Evolutionary conservation across 2,888 invertebrate species (phyloP), one percentile per base, ranked within the genome.

Genomic region (Tetheella fluctuosa): DNA sequence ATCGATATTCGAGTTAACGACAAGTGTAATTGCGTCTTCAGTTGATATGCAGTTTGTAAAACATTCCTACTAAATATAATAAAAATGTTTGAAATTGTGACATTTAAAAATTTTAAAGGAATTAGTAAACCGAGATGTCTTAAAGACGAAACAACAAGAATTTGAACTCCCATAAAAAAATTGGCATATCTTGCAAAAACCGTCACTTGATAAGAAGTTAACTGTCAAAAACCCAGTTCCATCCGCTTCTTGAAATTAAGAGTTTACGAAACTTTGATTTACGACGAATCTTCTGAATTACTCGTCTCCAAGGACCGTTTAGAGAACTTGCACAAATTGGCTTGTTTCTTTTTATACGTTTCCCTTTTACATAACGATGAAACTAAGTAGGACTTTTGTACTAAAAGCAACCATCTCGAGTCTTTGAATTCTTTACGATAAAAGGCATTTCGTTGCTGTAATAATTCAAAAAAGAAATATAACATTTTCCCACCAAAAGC

Each of bases 271-370:
- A 71, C 58, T 69, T 71, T 71, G 73, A 73, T 71, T 73, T 73
- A 73, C 70, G 65, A 57, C 42, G 25, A 59, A 25, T 23, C 55
- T 23, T 52, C 28, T 48, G 13, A 25, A 17, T 23, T 34, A 13
- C 52, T 58, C 3, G 13, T 34, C 58, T 65, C 65, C 73, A 17
- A 56, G 71, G 70, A 34, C 17, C 34, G 69, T 77, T 80, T 78
- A 78, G 67, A 59, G 65, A 74, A 76, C 69, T 79, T 77, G 15
- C 70, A 67, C 70, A 65, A 70, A 80, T 73, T 73, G 73, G 74
- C 37, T 64, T 73, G 71, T 71, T 72, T 68, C 66, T 69, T 71
- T 72, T 74, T 77, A n/a, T 75, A 76, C 71, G 67, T 62, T 66
- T 65, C 13, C 13, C 34, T 34, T 34, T 34, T 34, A 34, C n/a